These are phyloP conservation scores for Cheilosia vulpina DNA, from an alignment of 2,888 invertebrate species.

Conservation along the genomic window DNA sequence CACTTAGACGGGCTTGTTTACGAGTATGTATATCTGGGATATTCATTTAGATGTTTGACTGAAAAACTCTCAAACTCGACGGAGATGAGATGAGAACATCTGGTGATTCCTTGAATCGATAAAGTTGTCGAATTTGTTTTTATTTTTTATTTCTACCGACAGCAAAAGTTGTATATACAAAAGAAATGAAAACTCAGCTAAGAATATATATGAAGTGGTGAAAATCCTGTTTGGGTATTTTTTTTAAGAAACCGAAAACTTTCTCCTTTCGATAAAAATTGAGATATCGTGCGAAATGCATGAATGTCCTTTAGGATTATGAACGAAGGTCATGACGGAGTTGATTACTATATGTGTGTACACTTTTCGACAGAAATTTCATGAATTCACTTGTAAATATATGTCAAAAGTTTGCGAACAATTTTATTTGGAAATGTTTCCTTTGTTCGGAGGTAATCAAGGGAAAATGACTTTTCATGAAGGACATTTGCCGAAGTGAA, in stretches of 20 bases:
- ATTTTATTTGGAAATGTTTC: slow-evolving; percentile 16
- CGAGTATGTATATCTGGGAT: slow-evolving; percentile 30
- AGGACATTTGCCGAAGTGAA: slow-evolving; percentile 58
- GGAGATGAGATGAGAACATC: slow-evolving; percentile 66
- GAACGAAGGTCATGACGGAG: slow-evolving; percentile 60
- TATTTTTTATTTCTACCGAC: not conserved
- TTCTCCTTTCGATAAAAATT: slow-evolving; percentile 41
- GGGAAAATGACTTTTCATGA: slow-evolving; percentile 67
- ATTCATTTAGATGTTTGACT: slow-evolving; percentile 62
- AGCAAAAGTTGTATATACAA: slow-evolving; percentile 25
- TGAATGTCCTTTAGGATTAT: slow-evolving; percentile 63
- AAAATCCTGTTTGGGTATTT: slow-evolving; percentile 15
- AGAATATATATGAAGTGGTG: slow-evolving; percentile 42
- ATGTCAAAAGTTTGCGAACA: slow-evolving; percentile 48
- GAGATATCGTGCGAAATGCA: slow-evolving; percentile 61
- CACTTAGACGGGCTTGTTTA: slow-evolving; percentile 27
- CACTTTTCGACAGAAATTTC: slow-evolving; percentile 20
- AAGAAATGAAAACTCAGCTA: slow-evolving; percentile 23
- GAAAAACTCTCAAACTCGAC: slow-evolving; percentile 5
- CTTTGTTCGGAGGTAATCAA: slow-evolving; percentile 64
- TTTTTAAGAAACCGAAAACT: slow-evolving; percentile 21
- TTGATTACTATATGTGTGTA: slow-evolving; percentile 35
- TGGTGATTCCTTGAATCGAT: slow-evolving; percentile 70
- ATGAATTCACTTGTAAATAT: slow-evolving; percentile 37
- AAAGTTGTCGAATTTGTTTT: slow-evolving; percentile 55